phyloP scores from a whole-genome alignment of 2,113 vertebrate species.

The Pyxicephalus adspersus region DNA sequence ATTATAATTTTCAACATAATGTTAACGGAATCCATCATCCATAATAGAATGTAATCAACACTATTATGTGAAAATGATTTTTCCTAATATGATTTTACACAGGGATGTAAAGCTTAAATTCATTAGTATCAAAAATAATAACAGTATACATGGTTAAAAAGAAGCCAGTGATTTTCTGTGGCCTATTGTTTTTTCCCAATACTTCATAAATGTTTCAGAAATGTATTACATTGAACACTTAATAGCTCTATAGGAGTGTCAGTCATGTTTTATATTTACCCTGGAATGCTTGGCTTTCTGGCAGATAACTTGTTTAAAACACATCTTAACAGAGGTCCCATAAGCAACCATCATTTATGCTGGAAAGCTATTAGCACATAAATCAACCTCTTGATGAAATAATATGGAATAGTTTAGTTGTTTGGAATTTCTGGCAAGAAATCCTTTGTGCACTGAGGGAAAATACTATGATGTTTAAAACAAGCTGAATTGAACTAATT shows the following conservation, averaged over 20 bases:
- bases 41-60: conserved; percentile 5
- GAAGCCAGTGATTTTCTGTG: not conserved
- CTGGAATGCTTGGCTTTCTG: conserved; percentile 57
- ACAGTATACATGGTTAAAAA: conserved; percentile 8
- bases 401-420: conserved; percentile 9
- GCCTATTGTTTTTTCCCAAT: not conserved
- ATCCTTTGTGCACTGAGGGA: conserved; percentile 63
- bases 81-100: conserved; percentile 4
- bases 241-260: conserved; percentile 55
- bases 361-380: conserved; percentile 60
- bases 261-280: conserved; percentile 61
- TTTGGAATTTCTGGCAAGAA: conserved; percentile 53
- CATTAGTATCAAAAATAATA: conserved; percentile 5
- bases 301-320: conserved; percentile 56
- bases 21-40: not conserved
- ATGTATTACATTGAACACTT: conserved; percentile 5
- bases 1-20: not conserved
- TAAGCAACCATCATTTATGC: conserved; percentile 56
- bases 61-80: conserved; percentile 17
- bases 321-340: conserved; percentile 58
- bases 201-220: conserved; percentile 7
- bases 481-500: conserved; percentile 69
- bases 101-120: not conserved
- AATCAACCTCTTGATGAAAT: conserved; percentile 59
- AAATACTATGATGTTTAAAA: conserved; percentile 64